Conservation (phyloP, 2,113 vertebrate genomes). For the Carlito syrichta region DNA sequence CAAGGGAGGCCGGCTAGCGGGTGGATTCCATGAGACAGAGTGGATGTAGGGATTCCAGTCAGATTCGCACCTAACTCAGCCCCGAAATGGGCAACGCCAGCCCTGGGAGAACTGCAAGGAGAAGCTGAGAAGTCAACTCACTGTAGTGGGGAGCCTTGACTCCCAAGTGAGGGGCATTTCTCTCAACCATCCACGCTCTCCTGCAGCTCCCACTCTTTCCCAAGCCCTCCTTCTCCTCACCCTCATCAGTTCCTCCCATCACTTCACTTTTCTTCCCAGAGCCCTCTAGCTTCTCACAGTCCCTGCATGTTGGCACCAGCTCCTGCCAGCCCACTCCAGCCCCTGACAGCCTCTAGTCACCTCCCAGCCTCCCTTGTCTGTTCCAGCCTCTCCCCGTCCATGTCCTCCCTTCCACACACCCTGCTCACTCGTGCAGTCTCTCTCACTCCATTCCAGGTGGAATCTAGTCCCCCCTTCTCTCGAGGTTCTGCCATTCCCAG, state of each 20-base stretch:
- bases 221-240: background rate
- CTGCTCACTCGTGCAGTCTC: no score
- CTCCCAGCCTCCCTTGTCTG: background rate
- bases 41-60: no score
- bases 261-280: background rate
- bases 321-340: background rate
- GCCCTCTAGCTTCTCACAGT: background rate
- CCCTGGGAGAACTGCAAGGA: no score
- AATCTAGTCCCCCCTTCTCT: background rate
- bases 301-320: background rate
- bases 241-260: background rate
- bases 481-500: background rate
- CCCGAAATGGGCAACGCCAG: no score
- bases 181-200: background rate
- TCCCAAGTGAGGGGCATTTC: no score
- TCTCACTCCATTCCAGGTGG: background rate
- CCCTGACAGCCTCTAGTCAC: background rate
- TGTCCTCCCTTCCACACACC: background rate
- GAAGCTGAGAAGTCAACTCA: no score
- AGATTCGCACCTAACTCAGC: no score
- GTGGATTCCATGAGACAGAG: no score
- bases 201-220: background rate
- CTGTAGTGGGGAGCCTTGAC: no score
- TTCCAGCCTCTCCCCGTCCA: background rate
- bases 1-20: no score